Evolutionary conservation across 2,797 vertebrate genomes (phyloP).

Genomic region (Hypotaenidia philippensis): DNA sequence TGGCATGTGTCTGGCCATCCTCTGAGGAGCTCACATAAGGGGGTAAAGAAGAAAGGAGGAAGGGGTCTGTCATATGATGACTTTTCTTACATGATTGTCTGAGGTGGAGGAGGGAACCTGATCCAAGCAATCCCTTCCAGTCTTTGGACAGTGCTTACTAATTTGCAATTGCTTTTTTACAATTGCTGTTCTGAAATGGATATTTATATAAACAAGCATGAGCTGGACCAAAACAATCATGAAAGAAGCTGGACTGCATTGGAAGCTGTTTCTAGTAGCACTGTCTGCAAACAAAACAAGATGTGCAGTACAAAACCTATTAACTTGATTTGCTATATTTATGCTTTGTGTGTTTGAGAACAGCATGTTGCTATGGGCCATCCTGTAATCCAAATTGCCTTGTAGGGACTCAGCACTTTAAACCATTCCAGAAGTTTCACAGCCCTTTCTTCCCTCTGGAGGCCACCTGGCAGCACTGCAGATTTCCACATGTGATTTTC

Average conservation of each 20-base stretch:
- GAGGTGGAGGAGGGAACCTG: background rate
- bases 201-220: conserved; percentile 7
- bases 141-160: background rate
- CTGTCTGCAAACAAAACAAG: conserved; percentile 57
- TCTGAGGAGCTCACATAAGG: background rate
- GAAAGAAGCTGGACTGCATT: background rate
- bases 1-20: background rate
- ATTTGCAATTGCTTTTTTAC: background rate
- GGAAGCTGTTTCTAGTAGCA: conserved; percentile 42
- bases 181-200: background rate
- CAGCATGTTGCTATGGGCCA: conserved; percentile 61
- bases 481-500: conserved; percentile 57
- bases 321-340: conserved; percentile 59
- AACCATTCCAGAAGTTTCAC: conserved; percentile 64
- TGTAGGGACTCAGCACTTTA: conserved; percentile 38
- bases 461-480: conserved; percentile 50
- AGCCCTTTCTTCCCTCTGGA: conserved; percentile 59
- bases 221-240: conserved; percentile 16
- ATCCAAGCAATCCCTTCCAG: background rate
- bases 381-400: conserved; percentile 61
- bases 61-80: background rate
- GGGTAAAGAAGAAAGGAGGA: background rate
- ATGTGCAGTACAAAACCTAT: conserved; percentile 55
- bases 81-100: background rate
- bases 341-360: conserved; percentile 57